Conservation (phyloP, 2,888 invertebrate species). For the Drosophila peninsularis region DNA sequence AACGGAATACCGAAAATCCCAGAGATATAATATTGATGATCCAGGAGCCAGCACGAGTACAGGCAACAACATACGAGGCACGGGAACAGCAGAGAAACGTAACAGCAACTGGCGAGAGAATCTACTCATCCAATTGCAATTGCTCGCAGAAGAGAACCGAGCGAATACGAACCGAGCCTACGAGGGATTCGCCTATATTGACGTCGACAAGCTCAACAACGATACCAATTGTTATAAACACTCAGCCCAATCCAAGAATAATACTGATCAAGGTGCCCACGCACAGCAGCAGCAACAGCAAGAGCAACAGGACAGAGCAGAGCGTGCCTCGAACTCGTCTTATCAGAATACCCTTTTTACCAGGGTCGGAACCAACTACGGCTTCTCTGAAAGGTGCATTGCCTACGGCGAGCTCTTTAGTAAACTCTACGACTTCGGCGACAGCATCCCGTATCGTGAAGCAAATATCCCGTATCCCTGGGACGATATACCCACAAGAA, state of each 20-base stretch:
- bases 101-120: constrained; percentile 44
- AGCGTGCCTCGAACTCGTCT: constrained; percentile 69
- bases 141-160: constrained; percentile 66
- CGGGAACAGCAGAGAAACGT: constrained; percentile 11
- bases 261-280: constrained; percentile 65
- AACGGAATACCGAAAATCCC: constrained; percentile 70
- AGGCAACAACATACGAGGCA: constrained; percentile 61
- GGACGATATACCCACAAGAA: constrained; percentile 55
- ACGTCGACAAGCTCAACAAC: constrained; percentile 42
- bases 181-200: constrained; percentile 48
- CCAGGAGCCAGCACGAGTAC: constrained; percentile 78
- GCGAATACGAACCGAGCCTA: constrained; percentile 56
- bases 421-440: constrained; percentile 57
- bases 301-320: constrained; percentile 61
- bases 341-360: constrained; percentile 83
- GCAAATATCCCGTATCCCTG: constrained; percentile 37
- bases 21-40: constrained; percentile 81
- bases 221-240: constrained; percentile 65
- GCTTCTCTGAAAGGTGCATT: constrained; percentile 68
- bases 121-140: constrained; percentile 53
- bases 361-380: constrained; percentile 74
- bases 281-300: constrained; percentile 36
- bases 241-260: constrained; percentile 66
- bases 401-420: constrained; percentile 56
- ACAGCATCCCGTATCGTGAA: constrained; percentile 62